Evolutionary conservation across 2,797 vertebrate genomes (phyloP).

Genomic region (Chiropotes sagulatus): DNA sequence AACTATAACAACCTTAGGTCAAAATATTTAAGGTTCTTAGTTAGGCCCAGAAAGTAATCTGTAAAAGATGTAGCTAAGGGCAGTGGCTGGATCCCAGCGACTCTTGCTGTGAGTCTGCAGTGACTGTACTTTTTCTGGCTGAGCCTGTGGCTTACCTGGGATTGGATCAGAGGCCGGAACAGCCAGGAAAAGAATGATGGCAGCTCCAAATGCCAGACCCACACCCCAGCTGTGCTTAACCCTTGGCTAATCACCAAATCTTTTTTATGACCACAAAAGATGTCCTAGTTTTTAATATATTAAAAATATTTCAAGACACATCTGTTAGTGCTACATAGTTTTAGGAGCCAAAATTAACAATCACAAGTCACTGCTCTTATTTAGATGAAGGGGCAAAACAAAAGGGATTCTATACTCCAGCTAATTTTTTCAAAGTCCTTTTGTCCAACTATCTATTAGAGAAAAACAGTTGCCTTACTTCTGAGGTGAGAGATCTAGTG

Average conservation of each 20-base stretch:
- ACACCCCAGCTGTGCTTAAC: neutral
- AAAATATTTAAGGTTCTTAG: conserved; percentile 20
- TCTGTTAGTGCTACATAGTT: neutral
- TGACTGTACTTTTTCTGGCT: neutral
- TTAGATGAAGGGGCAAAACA: neutral
- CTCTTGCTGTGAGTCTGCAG: neutral
- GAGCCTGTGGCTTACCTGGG: neutral
- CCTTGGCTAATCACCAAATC: neutral
- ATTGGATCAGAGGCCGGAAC: neutral
- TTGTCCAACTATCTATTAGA: neutral
- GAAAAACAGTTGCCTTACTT: neutral
- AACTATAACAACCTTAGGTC: neutral
- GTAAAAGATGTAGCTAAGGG: neutral
- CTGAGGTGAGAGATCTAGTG: neutral
- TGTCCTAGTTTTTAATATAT: neutral
- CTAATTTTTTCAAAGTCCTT: neutral
- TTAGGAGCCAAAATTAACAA: neutral
- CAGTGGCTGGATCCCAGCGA: accelerated
- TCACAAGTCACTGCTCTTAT: neutral
- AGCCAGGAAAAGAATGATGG: neutral
- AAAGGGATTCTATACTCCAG: neutral
- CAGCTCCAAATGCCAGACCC: neutral
- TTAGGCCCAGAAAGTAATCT: neutral
- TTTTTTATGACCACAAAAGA: neutral
- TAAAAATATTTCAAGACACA: neutral